Evolutionary conservation across 2,113 vertebrate genomes (phyloP).

Genomic region (Lethenteron reissneri): DNA sequence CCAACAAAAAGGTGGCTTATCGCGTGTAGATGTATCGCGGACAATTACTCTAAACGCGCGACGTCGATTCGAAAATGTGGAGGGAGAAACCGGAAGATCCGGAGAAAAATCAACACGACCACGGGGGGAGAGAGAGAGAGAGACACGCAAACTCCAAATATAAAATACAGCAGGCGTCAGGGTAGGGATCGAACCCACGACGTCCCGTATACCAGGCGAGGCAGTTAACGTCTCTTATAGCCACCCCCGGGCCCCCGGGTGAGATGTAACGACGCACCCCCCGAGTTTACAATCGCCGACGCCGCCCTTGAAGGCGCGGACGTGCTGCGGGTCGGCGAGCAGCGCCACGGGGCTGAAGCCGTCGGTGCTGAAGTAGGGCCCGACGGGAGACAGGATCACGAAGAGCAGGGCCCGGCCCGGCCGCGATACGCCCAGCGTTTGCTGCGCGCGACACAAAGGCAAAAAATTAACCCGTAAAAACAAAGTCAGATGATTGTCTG

Average conservation of each 20-base stretch:
- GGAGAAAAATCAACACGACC: no score
- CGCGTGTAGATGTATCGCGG: no score
- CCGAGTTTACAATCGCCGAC: slow-evolving; percentile 53
- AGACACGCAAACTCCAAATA: no score
- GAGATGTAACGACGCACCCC: slow-evolving; percentile 30
- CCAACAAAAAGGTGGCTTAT: no score
- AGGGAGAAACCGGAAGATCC: no score
- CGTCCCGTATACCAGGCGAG: background rate
- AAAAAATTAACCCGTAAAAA: background rate
- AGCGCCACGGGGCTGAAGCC: slow-evolving; percentile 42
- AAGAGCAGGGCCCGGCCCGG: slow-evolving; percentile 32
- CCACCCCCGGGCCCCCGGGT: background rate
- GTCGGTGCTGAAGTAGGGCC: slow-evolving; percentile 47
- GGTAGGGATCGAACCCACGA: background rate
- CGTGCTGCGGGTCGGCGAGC: slow-evolving; percentile 41
- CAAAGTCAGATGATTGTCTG: no score
- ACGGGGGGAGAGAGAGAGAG: no score
- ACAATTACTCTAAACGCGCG: no score
- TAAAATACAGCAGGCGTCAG: no score
- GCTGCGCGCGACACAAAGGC: background rate
- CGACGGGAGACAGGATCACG: slow-evolving; percentile 48
- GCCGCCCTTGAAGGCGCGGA: slow-evolving; percentile 49
- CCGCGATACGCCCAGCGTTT: slow-evolving; percentile 29
- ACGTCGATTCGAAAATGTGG: no score
- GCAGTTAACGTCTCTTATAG: background rate